Percentiles rank a stretch among this genome's conserved stretches.
Evolutionary conservation across 2,113 vertebrate genomes (phyloP).

Genomic region (Periophthalmus modestus): DNA sequence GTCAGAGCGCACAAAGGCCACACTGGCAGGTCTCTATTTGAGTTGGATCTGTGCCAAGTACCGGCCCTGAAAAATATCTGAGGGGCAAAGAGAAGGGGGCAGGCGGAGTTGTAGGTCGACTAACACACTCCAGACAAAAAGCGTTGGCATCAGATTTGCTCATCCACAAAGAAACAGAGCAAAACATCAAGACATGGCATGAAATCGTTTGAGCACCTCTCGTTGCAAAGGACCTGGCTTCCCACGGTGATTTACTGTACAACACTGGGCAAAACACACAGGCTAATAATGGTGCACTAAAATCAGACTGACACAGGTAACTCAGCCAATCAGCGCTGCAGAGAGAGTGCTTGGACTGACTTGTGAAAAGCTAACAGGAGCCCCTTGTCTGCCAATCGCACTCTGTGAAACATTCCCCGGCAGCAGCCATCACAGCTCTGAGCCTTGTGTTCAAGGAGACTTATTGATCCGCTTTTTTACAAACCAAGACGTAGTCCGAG

Average conservation of each 20-base stretch:
- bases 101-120: conserved; percentile 49
- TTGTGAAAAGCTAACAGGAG: conserved; percentile 69
- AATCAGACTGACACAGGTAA: conserved; percentile 62
- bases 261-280: conserved; percentile 59
- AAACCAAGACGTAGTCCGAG: conserved; percentile 26
- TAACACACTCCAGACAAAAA: conserved; percentile 73
- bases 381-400: conserved; percentile 51
- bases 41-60: conserved; percentile 68
- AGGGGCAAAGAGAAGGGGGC: conserved; percentile 30
- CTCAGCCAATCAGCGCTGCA: conserved; percentile 56
- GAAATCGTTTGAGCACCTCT: conserved; percentile 72
- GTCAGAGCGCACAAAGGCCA: conserved; percentile 75
- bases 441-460: conserved; percentile 29
- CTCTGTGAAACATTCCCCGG: conserved; percentile 56
- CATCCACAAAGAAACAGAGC: conserved; percentile 56
- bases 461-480: conserved; percentile 50
- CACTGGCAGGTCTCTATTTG: conserved; percentile 81
- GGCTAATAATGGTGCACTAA: conserved; percentile 43
- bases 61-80: conserved; percentile 60
- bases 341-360: conserved; percentile 54
- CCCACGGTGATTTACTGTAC: conserved; percentile 81
- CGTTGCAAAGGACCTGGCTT: conserved; percentile 63
- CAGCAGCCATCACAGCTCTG: conserved; percentile 25
- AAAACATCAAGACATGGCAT: conserved; percentile 73
- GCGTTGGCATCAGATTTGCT: conserved; percentile 50